Conservation (phyloP, 1,140 invertebrate genomes). For the Drosophila paulistorum region DNA sequence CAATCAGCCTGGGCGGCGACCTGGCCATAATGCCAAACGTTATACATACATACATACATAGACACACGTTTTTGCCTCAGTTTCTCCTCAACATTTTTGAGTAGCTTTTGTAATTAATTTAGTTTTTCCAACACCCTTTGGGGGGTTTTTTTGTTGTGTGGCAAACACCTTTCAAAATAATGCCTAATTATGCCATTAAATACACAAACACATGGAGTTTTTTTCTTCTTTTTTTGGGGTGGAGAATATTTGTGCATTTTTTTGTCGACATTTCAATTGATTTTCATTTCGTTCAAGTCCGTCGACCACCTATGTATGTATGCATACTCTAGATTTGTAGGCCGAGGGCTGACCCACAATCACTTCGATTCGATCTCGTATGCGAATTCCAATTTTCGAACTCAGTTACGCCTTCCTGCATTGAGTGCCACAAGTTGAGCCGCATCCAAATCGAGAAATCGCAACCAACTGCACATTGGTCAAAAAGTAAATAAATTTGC, state of each 20-base stretch:
- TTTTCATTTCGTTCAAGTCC: not conserved
- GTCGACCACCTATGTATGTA: too few species aligned
- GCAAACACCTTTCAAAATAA: constrained; percentile 18
- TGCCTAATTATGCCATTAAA: constrained; percentile 23
- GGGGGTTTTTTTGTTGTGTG: not conserved
- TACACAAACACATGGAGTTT: not conserved
- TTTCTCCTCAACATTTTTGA: constrained; percentile 4
- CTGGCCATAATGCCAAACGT: constrained; percentile 13
- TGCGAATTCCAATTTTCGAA: not conserved
- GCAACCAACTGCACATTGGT: not conserved
- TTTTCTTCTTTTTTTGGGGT: not conserved
- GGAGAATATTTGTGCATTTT: not conserved
- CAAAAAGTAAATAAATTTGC: not conserved
- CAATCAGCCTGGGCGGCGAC: constrained; percentile 24
- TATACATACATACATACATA: not conserved
- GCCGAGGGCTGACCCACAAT: not conserved
- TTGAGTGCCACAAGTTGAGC: not conserved
- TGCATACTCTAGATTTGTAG: not conserved
- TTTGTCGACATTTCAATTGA: not conserved
- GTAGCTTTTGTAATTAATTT: constrained; percentile 15
- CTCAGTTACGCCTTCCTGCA: not conserved
- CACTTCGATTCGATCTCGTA: not conserved
- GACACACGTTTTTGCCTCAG: not conserved
- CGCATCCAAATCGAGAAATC: not conserved
- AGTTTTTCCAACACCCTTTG: not conserved